These are phyloP conservation scores for Leucania comma DNA, from an alignment of 2,888 invertebrate species.

Conservation along the genomic window DNA sequence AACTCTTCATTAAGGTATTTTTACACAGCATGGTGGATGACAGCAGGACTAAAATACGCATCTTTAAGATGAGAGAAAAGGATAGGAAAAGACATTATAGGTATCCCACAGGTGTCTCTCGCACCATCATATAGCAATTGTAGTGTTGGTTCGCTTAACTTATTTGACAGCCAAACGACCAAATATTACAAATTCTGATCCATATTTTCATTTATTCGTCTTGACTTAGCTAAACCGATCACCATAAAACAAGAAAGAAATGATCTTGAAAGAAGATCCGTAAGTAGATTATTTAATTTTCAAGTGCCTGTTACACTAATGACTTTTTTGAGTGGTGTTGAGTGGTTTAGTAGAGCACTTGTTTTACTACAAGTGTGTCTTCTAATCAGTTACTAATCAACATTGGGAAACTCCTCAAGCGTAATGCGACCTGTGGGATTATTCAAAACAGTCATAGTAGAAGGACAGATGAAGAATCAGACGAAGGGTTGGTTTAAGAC, in stretches of 20 bases:
- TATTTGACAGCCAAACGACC: neutral
- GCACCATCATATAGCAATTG: no score
- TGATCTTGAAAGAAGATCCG: neutral
- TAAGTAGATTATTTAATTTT: neutral
- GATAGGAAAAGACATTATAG: no score
- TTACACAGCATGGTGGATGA: no score
- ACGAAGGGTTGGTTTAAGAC: no score
- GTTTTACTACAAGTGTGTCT: conserved; percentile 3
- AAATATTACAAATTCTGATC: neutral
- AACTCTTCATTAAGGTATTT: neutral
- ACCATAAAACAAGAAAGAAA: neutral
- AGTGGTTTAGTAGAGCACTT: conserved; percentile 36
- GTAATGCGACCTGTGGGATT: neutral
- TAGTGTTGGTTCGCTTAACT: neutral
- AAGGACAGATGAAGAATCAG: no score
- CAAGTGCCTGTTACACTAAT: conserved; percentile 21
- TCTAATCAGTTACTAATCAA: conserved; percentile 14
- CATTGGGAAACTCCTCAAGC: neutral
- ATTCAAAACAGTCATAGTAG: no score
- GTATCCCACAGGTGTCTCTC: no score
- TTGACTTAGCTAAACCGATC: neutral
- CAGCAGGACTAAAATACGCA: no score
- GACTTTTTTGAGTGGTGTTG: conserved; percentile 29
- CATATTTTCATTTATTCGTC: neutral
- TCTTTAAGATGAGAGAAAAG: no score